Conservation (phyloP, 2,888 invertebrate genomes). For the Chorisops tibialis region DNA sequence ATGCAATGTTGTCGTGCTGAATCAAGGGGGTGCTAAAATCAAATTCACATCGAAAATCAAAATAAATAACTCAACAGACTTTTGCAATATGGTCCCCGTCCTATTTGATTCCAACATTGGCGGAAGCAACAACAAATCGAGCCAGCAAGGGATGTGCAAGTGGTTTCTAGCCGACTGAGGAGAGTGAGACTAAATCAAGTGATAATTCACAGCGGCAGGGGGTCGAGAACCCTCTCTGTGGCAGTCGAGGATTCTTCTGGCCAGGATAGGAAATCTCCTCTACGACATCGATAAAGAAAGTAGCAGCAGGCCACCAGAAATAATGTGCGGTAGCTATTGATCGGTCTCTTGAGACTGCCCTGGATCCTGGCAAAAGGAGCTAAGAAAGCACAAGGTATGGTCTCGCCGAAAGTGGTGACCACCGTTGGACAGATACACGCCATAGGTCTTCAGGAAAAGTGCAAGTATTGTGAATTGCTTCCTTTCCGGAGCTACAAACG, state of each 20-base stretch:
- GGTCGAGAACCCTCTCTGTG: neutral
- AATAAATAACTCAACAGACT: slow-evolving; percentile 33
- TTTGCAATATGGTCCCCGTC: slow-evolving; percentile 33
- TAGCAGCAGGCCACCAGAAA: neutral
- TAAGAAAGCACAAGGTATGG: no score
- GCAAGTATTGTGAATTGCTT: neutral
- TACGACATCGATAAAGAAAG: neutral
- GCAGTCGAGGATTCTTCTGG: neutral
- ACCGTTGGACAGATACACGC: neutral
- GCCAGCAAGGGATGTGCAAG: slow-evolving; percentile 9
- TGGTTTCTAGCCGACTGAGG: slow-evolving; percentile 1
- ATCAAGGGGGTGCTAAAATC: slow-evolving; percentile 20
- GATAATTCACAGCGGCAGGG: slow-evolving; percentile 36
- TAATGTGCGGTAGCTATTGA: slow-evolving; percentile 1
- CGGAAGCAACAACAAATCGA: neutral
- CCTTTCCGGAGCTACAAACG: no score
- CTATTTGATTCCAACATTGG: slow-evolving; percentile 14
- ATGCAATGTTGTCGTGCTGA: neutral
- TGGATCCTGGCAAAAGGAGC: neutral
- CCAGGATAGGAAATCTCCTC: no score
- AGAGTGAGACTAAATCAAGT: slow-evolving; percentile 29
- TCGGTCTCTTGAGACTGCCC: slow-evolving; percentile 3
- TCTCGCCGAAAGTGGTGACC: no score
- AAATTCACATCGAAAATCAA: slow-evolving; percentile 31
- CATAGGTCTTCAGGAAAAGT: neutral